Evolutionary conservation across 2,888 invertebrate species (phyloP).

Genomic region (Macrosiphum euphorbiae): DNA sequence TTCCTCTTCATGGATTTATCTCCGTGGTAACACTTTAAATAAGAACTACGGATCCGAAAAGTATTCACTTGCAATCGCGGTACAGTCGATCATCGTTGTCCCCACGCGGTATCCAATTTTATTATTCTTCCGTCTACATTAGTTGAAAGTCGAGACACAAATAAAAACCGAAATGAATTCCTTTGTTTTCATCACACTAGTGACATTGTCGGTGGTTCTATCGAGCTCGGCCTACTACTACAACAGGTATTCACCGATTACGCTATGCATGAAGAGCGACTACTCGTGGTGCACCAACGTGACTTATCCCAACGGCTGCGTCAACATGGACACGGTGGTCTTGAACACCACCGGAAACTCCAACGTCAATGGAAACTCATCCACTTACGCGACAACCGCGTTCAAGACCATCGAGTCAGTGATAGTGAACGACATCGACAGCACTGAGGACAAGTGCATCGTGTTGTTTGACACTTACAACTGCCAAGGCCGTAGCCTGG

Average conservation of each 20-base stretch:
- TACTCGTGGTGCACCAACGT: slow-evolving; percentile 1
- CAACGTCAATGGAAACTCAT: not conserved
- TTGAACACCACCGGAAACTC: not conserved
- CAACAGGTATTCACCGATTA: not conserved
- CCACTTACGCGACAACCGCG: not conserved
- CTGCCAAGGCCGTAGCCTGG: not conserved
- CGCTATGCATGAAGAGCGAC: slow-evolving; percentile 3
- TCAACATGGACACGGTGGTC: not conserved
- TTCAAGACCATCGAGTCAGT: not conserved
- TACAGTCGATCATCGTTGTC: not conserved
- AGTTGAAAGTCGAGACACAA: not conserved
- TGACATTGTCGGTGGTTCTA: not conserved
- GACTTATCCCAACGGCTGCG: not conserved
- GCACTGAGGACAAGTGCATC: not conserved
- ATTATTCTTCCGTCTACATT: not conserved
- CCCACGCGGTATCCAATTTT: no score
- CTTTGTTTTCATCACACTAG: not conserved
- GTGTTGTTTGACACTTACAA: not conserved
- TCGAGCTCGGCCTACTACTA: not conserved
- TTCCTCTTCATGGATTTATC: not conserved
- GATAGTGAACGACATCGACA: not conserved
- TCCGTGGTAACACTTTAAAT: not conserved
- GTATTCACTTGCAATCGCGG: not conserved
- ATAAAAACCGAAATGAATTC: not conserved
- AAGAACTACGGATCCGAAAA: not conserved